These are phyloP conservation scores for Megalopta genalis DNA, from an alignment of 1,140 invertebrate genomes.

Conservation along the genomic window DNA sequence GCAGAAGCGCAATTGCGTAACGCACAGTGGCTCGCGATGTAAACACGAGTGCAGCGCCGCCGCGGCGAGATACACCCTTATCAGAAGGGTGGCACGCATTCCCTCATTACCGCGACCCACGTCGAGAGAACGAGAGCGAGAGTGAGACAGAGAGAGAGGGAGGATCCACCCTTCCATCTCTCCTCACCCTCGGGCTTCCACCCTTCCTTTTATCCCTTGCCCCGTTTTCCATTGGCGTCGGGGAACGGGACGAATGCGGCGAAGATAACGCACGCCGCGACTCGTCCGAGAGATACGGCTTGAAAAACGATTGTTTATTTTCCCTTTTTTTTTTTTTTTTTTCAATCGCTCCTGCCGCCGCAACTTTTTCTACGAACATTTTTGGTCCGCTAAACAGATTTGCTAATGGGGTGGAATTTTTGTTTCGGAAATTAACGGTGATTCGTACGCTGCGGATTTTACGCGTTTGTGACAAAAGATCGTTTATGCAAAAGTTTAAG, in stretches of 20 bases:
- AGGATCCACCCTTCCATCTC: no score
- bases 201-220: conserved; percentile 14
- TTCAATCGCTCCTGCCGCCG: no score
- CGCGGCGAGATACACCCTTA: conserved; percentile 59
- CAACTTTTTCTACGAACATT: no score
- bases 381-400: no score
- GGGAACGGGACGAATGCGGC: conserved; percentile 39
- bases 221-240: background rate
- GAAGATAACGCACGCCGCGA: conserved; percentile 57
- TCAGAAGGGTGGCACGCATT: conserved; percentile 64
- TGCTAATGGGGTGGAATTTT: no score
- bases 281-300: conserved; percentile 43
- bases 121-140: no score
- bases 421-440: no score
- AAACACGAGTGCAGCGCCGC: conserved; percentile 54
- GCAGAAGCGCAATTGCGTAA: conserved; percentile 30
- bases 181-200: background rate
- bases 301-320: conserved; percentile 49
- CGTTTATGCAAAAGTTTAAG: no score
- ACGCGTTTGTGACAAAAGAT: no score
- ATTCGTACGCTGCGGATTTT: no score
- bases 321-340: background rate
- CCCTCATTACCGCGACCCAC: conserved; percentile 57
- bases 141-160: no score
- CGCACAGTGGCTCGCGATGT: conserved; percentile 47